Percentiles rank a stretch among this genome's conserved stretches.
These are phyloP conservation scores for Ammodytes dubius DNA, from an alignment of 2,113 vertebrate genomes.

Conservation along the genomic window DNA sequence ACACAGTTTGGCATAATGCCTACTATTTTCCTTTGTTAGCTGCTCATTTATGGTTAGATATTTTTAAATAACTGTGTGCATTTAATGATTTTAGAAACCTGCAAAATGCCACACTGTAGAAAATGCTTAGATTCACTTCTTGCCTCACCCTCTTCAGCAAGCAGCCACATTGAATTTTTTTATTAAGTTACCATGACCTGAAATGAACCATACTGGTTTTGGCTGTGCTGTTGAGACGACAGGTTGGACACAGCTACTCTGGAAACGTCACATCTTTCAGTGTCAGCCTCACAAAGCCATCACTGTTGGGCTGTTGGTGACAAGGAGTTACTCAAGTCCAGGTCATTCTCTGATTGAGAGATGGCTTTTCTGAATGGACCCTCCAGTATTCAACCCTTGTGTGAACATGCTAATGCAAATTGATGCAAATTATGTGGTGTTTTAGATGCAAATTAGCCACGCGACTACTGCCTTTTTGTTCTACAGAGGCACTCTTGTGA, in stretches of 20 bases:
- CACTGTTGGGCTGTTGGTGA: conserved; percentile 16
- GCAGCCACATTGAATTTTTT: background rate
- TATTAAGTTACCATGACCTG: conserved; percentile 42
- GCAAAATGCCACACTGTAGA: background rate
- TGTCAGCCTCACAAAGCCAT: conserved; percentile 7
- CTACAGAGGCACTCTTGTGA: conserved; percentile 18
- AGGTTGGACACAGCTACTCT: conserved; percentile 18
- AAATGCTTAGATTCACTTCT: background rate
- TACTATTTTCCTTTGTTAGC: background rate
- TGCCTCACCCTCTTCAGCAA: background rate
- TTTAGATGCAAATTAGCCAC: conserved; percentile 76
- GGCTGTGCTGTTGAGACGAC: background rate
- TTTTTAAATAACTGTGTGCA: background rate
- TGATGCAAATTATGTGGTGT: conserved; percentile 63
- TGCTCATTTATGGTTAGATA: background rate
- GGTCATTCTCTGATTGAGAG: conserved; percentile 52
- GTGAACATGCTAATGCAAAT: conserved; percentile 68
- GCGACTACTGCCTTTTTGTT: conserved; percentile 51
- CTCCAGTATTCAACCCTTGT: conserved; percentile 12
- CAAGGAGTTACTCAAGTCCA: conserved; percentile 7
- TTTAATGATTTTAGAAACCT: background rate
- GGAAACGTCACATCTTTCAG: conserved; percentile 28
- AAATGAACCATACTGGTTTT: conserved; percentile 41
- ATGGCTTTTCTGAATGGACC: conserved; percentile 36
- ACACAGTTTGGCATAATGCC: background rate